Evolutionary conservation across 2,797 vertebrate genomes (phyloP).

Genomic region (Enteromius paludinosus): DNA sequence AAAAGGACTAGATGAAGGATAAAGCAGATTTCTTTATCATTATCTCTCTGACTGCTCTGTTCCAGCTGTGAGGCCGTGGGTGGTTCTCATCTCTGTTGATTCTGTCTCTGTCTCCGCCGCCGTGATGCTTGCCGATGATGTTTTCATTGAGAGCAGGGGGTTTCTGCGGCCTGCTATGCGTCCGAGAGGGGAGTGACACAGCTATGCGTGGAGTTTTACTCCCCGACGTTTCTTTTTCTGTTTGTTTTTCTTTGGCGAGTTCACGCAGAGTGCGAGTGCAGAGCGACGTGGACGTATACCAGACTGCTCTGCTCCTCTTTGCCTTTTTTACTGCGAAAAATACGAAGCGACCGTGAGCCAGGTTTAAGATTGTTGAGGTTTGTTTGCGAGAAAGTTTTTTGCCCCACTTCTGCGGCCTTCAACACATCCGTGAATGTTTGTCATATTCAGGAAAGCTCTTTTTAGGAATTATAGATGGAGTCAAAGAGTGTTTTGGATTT

Average conservation of each 20-base stretch:
- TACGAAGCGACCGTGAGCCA: conserved; percentile 16
- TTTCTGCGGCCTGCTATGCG: conserved; percentile 70
- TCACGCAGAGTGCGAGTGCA: conserved; percentile 95
- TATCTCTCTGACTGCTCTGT: conserved; percentile 65
- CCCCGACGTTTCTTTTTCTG: conserved; percentile 70
- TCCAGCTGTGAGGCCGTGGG: conserved; percentile 55
- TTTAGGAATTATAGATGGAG: not conserved
- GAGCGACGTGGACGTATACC: conserved; percentile 89
- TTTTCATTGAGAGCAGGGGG: conserved; percentile 78
- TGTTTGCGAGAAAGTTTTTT: conserved; percentile 6
- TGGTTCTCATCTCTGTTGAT: conserved; percentile 72
- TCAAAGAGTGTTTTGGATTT: conserved; percentile 3
- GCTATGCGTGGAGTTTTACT: conserved; percentile 77
- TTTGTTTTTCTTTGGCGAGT: conserved; percentile 72
- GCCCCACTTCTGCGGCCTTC: not conserved
- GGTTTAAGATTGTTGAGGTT: conserved; percentile 42
- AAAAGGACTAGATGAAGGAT: conserved; percentile 63
- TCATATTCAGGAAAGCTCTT: not conserved
- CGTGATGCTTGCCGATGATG: conserved; percentile 69
- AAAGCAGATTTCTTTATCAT: conserved; percentile 63
- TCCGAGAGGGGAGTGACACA: conserved; percentile 65
- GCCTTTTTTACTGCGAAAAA: conserved; percentile 15
- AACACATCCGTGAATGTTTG: not conserved
- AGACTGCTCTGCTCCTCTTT: conserved; percentile 80
- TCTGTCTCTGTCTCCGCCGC: conserved; percentile 65